A percentile compares a stretch with the other conserved stretches of the same genome.
These are phyloP conservation scores for Bovichtus diacanthus DNA, from an alignment of 2,797 vertebrate genomes.

Conservation along the genomic window DNA sequence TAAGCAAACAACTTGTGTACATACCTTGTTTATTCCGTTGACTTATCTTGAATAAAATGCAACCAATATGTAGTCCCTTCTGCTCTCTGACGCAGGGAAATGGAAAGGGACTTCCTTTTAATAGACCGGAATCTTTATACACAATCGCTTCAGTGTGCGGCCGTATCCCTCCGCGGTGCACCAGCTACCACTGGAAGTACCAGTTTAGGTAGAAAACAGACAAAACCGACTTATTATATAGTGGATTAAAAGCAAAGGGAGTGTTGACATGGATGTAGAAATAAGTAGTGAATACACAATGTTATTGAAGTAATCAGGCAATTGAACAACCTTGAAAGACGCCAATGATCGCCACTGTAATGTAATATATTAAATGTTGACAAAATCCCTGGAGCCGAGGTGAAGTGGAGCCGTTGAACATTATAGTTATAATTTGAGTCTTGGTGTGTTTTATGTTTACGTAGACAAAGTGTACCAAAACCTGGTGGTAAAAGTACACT, in stretches of 20 bases:
- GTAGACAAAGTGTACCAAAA: not conserved
- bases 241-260: fast-evolving
- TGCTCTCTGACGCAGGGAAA: slow-evolving; percentile 82
- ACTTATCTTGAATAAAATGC: slow-evolving; percentile 85
- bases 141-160: slow-evolving; percentile 69
- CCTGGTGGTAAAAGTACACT: not conserved
- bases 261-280: not conserved
- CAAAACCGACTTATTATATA: fast-evolving
- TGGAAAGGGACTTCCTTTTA: slow-evolving; percentile 83
- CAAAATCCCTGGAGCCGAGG: not conserved
- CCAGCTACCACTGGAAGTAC: slow-evolving; percentile 10
- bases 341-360: not conserved
- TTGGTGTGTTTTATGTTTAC: not conserved
- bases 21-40: slow-evolving; percentile 82
- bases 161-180: slow-evolving; percentile 86
- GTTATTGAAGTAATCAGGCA: fast-evolving
- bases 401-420: not conserved
- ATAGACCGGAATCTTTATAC: slow-evolving; percentile 86
- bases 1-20: fast-evolving
- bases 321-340: not conserved
- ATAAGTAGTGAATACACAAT: fast-evolving
- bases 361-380: not conserved
- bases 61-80: slow-evolving; percentile 74
- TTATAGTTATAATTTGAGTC: not conserved
- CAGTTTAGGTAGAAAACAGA: not conserved